Percentiles rank a stretch among this genome's conserved stretches.
Evolutionary conservation across 2,113 vertebrate species (phyloP).

Genomic region (Lasiurus cinereus): DNA sequence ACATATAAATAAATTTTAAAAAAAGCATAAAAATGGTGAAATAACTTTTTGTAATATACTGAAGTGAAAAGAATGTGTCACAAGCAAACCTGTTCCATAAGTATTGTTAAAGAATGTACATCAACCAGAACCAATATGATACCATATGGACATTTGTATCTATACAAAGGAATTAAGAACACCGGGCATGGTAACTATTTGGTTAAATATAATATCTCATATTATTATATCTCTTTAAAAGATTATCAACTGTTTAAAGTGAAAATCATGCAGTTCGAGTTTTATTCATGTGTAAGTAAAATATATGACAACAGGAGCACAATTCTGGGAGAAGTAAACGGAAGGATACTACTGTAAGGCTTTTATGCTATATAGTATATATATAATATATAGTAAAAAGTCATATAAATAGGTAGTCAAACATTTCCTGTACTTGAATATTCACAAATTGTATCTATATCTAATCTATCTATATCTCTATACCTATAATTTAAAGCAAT

Average conservation of each 20-base stretch:
- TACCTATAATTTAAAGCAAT: not conserved
- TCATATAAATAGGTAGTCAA: too few relatives aligned
- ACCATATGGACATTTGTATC: not conserved
- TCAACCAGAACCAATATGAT: not conserved
- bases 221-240: not conserved
- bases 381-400: not conserved
- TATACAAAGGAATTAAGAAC: not conserved
- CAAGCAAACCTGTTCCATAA: not conserved
- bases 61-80: not conserved
- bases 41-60: slow-evolving; percentile 12
- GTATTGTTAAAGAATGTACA: not conserved
- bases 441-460: too few relatives aligned
- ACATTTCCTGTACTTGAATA: too few relatives aligned
- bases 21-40: not conserved
- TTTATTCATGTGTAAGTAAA: not conserved
- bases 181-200: not conserved
- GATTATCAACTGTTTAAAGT: not conserved
- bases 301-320: not conserved
- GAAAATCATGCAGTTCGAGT: not conserved
- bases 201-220: not conserved
- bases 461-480: too few relatives aligned
- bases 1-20: not conserved
- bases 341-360: not conserved
- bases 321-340: not conserved
- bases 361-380: not conserved